Base-by-base conservation (phyloP, 2,113 vertebrate species). In the Leptobrachium ailaonicum region DNA sequence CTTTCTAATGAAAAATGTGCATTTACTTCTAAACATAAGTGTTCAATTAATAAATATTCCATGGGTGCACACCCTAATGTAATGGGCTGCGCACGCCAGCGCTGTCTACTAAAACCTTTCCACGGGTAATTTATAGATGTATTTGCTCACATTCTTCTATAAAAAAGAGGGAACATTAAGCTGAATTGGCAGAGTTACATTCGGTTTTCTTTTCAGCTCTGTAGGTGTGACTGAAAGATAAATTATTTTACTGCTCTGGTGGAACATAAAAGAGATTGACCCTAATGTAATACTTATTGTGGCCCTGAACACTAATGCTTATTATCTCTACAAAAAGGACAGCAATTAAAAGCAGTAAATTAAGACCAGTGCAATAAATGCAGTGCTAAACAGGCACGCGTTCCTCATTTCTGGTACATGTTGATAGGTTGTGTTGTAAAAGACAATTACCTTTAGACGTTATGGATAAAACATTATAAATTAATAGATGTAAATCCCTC, bases 381-480 rank as follows among this genome's bases (percentile, higher is more conserved):
- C 9, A 56, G 53, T 73, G 62, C 32, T 66, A 56, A 73, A 67
- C 53, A 58, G 43, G 41, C 50, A 56, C 14, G 58, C 5, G 6
- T 64, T 50, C 5, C 45, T 41, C 32, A 14, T 80, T 80, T 67
- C 20, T 43, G 43, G 60, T 67, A 44, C 11, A 47, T 41, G 73
- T 58, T 63, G 71, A 73, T 73, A 20, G 72, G 41, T 40, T 67
- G 41, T 67, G 58, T 66, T 73, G 47, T 43, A 43, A 56, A 66
- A 80, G 62, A 73, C 60, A 73, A 80, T 73, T 80, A 66, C 47
- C 71, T 73, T 5, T 11, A 71, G 47, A 40, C 66, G 32, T 9
- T 6, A n/a, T 66, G 70, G 70, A 66, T 73, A 73, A 41, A 66
- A 60, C 77, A 79, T 72, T 70, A 79, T 79, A 41, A 79, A 73